Conservation (phyloP, 2,888 invertebrate genomes). For the Drosophila histrio region DNA sequence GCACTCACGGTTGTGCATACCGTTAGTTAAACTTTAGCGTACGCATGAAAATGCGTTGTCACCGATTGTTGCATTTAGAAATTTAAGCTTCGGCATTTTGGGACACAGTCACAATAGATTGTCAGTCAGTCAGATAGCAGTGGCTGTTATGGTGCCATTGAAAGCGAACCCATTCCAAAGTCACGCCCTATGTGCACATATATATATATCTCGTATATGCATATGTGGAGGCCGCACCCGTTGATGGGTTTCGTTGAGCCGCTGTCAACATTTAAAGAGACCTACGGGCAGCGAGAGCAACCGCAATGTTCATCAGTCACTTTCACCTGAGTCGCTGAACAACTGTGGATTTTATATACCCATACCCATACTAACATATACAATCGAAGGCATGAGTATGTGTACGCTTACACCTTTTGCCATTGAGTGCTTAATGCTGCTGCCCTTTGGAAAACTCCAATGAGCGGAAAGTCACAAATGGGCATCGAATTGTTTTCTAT, state of each 20-base stretch:
- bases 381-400: background rate
- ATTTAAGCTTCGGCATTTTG: slow-evolving; percentile 41
- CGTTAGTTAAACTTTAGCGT: slow-evolving; percentile 17
- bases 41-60: slow-evolving; percentile 70
- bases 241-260: slow-evolving; percentile 36
- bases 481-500: slow-evolving; percentile 43
- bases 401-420: slow-evolving; percentile 16
- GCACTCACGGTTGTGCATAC: slow-evolving; percentile 31
- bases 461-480: slow-evolving; percentile 56
- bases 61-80: slow-evolving; percentile 62
- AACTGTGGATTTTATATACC: slow-evolving; percentile 56
- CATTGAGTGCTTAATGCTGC: slow-evolving; percentile 28
- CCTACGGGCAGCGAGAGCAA: slow-evolving; percentile 37
- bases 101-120: slow-evolving; percentile 51
- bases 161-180: slow-evolving; percentile 65
- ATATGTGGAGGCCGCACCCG: slow-evolving; percentile 64
- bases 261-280: slow-evolving; percentile 61
- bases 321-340: slow-evolving; percentile 72
- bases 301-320: slow-evolving; percentile 73
- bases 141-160: slow-evolving; percentile 55
- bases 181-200: slow-evolving; percentile 60
- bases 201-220: too few relatives aligned
- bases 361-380: slow-evolving; percentile 8
- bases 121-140: slow-evolving; percentile 24
- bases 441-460: slow-evolving; percentile 66